These are phyloP conservation scores for Heptranchias perlo DNA, from an alignment of 2,113 vertebrate species.

Conservation along the genomic window DNA sequence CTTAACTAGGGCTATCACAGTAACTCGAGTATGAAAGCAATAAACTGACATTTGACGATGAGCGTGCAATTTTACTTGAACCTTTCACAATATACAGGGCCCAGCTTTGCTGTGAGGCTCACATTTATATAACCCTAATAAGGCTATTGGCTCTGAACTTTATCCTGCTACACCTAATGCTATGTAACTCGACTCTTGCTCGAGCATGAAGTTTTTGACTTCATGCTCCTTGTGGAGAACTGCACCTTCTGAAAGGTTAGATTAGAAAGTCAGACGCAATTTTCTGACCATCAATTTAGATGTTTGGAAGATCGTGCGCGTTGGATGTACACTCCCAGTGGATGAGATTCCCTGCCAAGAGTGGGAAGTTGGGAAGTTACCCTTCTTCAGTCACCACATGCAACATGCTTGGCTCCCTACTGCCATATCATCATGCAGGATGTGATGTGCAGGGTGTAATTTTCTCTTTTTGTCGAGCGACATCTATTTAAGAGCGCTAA, in stretches of 20 bases:
- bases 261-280: neutral
- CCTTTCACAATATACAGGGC: neutral
- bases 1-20: neutral
- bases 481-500: neutral
- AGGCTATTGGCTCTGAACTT: neutral
- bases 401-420: neutral
- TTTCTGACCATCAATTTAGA: neutral
- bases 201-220: neutral
- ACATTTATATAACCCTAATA: constrained; percentile 13
- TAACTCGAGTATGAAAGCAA: constrained; percentile 12
- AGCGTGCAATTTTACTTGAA: constrained; percentile 21
- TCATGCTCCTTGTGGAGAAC: neutral
- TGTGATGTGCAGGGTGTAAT: neutral
- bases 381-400: neutral
- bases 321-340: neutral
- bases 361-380: neutral
- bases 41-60: constrained; percentile 1
- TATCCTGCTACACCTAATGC: neutral
- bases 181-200: neutral
- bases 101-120: neutral
- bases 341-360: neutral
- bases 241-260: neutral
- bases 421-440: neutral
- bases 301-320: neutral
- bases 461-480: neutral